Base-by-base conservation (phyloP, 2,113 vertebrate species). In the Copsychus sechellarum region DNA sequence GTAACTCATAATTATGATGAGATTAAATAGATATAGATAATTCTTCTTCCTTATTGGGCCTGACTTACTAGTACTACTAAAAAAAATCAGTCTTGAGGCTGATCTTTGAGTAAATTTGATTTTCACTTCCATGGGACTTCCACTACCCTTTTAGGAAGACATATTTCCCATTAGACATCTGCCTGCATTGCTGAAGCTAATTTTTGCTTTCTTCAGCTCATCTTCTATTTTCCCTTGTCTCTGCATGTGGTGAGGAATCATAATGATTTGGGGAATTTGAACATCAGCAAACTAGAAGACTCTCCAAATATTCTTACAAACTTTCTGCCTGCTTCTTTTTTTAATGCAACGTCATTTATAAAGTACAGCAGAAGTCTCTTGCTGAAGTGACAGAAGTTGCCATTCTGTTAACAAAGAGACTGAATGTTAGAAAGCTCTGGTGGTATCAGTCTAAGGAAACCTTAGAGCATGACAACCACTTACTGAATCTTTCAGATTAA, bases 401-500 rank as follows among this genome's bases (percentile, higher is more conserved):
- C 40, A 54, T 95, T 88, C 62, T 96, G 65, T 90, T 96, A 97
- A 95, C 80, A 94, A 96, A 65, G 81, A 95, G 50, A 51, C 64
- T 56, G 70, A 96, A 88, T 47, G 45, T 90, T 83, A 71, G 95
- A 92, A 91, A 93, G 51, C 48, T 89, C 40, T 95, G 82, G 64
- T 81, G 50, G 20, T 84, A 92, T 47, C 93, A 96, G 70, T 65
- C 58, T 94, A 96, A 93, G 88, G 88, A 82, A 91, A 78, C 81
- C 43, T 87, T 86, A 83, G 71, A 86, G 33, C 54, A 61, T 92
- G 92, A 92, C 51, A 95, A 57, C 45, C 69, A 22, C 84, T 93
- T 95, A 47, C 64, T 81, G 83, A 86, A 67, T 83, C 76, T 91
- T 96, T 96, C 93, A 92, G 79, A 95, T 91, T 96, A 95, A 94